Evolutionary conservation across 2,797 vertebrate genomes (phyloP).

Genomic region (Ataeniobius toweri): DNA sequence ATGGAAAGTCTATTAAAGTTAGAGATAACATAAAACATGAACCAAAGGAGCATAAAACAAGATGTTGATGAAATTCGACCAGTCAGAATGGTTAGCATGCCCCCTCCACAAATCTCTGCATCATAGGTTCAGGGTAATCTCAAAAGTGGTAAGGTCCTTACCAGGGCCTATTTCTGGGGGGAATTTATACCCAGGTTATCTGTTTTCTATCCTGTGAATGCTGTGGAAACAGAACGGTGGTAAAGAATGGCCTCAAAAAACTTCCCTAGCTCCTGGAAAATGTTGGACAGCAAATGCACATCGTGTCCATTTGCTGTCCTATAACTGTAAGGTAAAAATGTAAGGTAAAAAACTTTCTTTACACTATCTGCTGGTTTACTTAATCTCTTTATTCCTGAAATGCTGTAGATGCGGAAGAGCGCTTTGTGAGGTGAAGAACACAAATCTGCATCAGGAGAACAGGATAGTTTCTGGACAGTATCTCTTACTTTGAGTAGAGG

Average conservation of each 20-base stretch:
- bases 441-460: slow-evolving; percentile 14
- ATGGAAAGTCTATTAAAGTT: not conserved
- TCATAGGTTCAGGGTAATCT: not conserved
- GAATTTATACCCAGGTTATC: not conserved
- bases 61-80: not conserved
- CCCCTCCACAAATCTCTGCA: not conserved
- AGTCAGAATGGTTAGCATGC: not conserved
- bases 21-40: not conserved
- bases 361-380: not conserved
- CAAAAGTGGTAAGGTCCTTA: too few species aligned
- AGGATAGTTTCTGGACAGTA: slow-evolving; percentile 46
- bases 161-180: not conserved
- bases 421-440: slow-evolving; percentile 9
- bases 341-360: not conserved
- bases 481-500: slow-evolving; percentile 54
- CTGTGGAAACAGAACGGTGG: not conserved
- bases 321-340: not conserved
- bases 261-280: not conserved
- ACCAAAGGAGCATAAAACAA: not conserved
- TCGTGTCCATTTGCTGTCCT: slow-evolving; percentile 31
- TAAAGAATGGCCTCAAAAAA: not conserved
- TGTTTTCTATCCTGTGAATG: not conserved
- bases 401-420: slow-evolving; percentile 2
- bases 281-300: too few species aligned
- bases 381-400: not conserved